phyloP scores from a whole-genome alignment of 2,113 vertebrate species.

The Cyanoliseus patagonus region DNA sequence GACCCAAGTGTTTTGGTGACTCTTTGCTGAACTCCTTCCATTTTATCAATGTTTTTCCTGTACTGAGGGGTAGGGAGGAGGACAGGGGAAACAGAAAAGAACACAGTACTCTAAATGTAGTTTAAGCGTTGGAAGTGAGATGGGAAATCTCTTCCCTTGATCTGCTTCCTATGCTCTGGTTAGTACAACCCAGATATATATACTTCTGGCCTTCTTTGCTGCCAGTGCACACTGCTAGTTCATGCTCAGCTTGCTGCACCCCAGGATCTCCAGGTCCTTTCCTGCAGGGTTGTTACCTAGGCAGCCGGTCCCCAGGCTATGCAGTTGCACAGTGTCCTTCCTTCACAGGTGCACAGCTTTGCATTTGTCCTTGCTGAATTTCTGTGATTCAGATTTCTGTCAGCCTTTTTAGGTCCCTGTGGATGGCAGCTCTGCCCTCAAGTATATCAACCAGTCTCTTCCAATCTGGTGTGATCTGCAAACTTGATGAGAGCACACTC shows the following conservation, averaged over 20 bases:
- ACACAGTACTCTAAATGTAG: background rate
- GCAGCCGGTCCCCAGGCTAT: background rate
- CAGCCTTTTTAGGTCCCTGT: background rate
- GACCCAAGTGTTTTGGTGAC: background rate
- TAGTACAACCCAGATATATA: background rate
- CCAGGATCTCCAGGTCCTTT: background rate
- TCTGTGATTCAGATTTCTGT: background rate
- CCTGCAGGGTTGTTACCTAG: background rate
- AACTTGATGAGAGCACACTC: fast-evolving
- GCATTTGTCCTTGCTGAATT: background rate
- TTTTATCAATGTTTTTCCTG: background rate
- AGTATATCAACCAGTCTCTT: background rate
- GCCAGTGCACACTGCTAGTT: background rate
- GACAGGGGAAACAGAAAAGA: background rate
- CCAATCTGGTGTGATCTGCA: background rate
- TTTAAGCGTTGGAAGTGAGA: background rate
- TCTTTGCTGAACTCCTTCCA: background rate
- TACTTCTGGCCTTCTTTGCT: background rate
- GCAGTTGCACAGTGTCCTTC: background rate
- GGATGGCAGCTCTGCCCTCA: background rate
- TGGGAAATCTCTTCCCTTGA: background rate
- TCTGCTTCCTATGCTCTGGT: background rate
- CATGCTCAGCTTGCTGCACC: background rate
- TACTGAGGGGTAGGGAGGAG: background rate
- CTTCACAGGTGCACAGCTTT: background rate